Evolutionary conservation across 2,888 invertebrate species (phyloP).

Genomic region (Limnephilus rhombicus): DNA sequence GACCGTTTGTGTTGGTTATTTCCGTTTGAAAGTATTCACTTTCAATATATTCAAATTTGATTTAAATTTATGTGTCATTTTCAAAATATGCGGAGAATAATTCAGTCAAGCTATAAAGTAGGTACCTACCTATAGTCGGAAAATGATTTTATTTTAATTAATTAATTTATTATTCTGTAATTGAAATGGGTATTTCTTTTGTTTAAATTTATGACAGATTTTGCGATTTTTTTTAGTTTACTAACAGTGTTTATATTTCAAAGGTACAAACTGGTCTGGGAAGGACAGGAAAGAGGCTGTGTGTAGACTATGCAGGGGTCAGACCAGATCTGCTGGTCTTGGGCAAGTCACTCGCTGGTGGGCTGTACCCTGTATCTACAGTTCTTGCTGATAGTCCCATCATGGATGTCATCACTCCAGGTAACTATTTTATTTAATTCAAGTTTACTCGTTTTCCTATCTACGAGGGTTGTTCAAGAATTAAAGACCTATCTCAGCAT

Average conservation of each 20-base stretch:
- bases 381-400: conserved; percentile 83
- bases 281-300: conserved; percentile 87
- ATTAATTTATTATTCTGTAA: no score
- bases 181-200: no score
- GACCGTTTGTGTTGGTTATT: no score
- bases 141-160: no score
- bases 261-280: conserved; percentile 85
- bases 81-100: no score
- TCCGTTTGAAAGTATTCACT: no score
- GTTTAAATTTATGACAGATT: no score
- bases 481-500: not conserved
- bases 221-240: no score
- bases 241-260: not conserved
- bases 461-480: not conserved
- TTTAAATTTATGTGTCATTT: no score
- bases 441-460: not conserved
- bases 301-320: conserved; percentile 85
- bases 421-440: conserved; percentile 72
- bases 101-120: no score
- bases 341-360: conserved; percentile 91
- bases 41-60: no score
- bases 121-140: no score
- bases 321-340: conserved; percentile 87
- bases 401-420: conserved; percentile 85
- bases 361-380: conserved; percentile 85